phyloP scores from a whole-genome alignment of 2,113 vertebrate species.

The Clarias gariepinus region DNA sequence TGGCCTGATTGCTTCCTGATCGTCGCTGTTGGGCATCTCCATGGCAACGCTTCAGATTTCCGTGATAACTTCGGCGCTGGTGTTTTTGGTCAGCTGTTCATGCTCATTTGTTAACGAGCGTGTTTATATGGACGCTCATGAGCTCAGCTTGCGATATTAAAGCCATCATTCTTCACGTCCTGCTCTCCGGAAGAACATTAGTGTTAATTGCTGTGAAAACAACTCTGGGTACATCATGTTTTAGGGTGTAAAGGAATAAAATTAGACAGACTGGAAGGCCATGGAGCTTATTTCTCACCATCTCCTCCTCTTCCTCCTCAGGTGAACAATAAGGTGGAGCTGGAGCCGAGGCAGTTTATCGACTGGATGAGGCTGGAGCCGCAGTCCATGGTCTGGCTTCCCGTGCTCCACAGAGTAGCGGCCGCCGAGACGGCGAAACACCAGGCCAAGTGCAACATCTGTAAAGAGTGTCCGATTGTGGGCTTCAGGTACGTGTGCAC shows the following conservation, averaged over 20 bases:
- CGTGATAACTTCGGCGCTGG: background rate
- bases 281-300: background rate
- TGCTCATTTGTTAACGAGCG: background rate
- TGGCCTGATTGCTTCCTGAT: background rate
- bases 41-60: background rate
- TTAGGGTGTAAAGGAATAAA: background rate
- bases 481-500: slow-evolving; percentile 85
- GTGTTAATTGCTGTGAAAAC: background rate
- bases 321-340: slow-evolving; percentile 93
- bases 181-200: background rate
- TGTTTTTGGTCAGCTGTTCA: background rate
- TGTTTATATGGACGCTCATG: background rate
- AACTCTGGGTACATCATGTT: background rate
- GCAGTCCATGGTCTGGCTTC: slow-evolving; percentile 98
- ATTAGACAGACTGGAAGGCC: too few species aligned
- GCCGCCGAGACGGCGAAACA: slow-evolving; percentile 96
- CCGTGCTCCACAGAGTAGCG: slow-evolving; percentile 92
- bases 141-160: slow-evolving; percentile 12
- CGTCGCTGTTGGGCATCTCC: background rate
- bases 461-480: slow-evolving; percentile 96
- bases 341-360: slow-evolving; percentile 89
- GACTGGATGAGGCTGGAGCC: slow-evolving; percentile 98
- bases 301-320: slow-evolving; percentile 56
- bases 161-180: background rate
- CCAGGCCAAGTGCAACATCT: slow-evolving; percentile 99